Base-by-base conservation (phyloP, 2,888 invertebrate species). In the Cataglyphis livida region DNA sequence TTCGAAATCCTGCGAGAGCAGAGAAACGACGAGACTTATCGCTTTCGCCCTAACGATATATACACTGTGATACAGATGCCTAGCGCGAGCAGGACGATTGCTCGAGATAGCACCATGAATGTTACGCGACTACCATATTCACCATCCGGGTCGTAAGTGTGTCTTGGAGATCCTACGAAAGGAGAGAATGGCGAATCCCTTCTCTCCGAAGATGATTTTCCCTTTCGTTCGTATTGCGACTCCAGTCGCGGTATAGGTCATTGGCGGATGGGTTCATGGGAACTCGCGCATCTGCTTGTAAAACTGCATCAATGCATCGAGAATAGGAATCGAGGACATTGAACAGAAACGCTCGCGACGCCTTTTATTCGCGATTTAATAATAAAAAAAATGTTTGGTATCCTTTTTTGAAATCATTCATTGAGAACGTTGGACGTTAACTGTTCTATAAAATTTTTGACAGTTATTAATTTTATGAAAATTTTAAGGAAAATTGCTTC, bases 91-190 rank as follows among this genome's bases (percentile, higher is more conserved):
- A 84, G 61, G 79, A 74, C 57, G 76, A 62, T 64, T 35, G 65
- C 57, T 81, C 89, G 85, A 82, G 90, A 90, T 89, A 88, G 81
- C 81, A 83, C 81, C 85, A 89, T 84, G 85, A 90, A 89, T 87
- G 84, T 73, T 89, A 86, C 85, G 79, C 85, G 88, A 92, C 92
- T 91, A 85, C 90, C 89, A 88, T 91, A 92, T 90, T 92, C 91
- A 78, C 89, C 84, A 89, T 90, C 85, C 89, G 85, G 87, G 84
- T 89, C 86, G 87, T 89, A 88, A 88, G 90, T 90, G 84, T 90
- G 87, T 82, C 85, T 75, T 89, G 51, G 7, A 86, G 86, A 85
- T 87, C 86, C 90, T 90, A 90, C 89, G 89, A 90, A 90, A 87
- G 89, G 89, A 90, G 89, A 90, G 90, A 90, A 90, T 83, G 90